Conservation (phyloP, 2,888 invertebrate genomes). For the Terebella lapidaria region DNA sequence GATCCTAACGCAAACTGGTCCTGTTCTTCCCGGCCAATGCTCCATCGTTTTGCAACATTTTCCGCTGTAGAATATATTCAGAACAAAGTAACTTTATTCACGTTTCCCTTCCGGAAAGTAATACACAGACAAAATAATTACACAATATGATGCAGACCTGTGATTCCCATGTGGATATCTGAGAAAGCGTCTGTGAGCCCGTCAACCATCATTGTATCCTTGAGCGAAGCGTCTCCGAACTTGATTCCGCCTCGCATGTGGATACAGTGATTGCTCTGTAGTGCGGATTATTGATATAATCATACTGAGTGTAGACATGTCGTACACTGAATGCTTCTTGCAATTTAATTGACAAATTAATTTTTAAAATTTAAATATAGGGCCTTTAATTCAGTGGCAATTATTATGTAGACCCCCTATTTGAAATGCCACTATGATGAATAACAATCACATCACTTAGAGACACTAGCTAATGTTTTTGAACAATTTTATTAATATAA, state of each 20-base stretch:
- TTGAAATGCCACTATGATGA: too few relatives aligned
- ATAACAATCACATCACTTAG: too few relatives aligned
- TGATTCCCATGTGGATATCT: constrained; percentile 74
- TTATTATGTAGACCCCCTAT: too few relatives aligned
- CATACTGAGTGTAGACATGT: too few relatives aligned
- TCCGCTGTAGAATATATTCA: constrained; percentile 60
- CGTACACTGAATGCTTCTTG: too few relatives aligned
- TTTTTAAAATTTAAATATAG: too few relatives aligned
- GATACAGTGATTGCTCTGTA: constrained; percentile 64
- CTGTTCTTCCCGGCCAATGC: constrained; percentile 66
- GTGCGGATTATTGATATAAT: too few relatives aligned
- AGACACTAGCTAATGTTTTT: too few relatives aligned
- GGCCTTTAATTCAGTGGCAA: too few relatives aligned
- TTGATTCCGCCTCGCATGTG: constrained; percentile 64
- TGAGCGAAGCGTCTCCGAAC: constrained; percentile 63
- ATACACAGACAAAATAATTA: background rate
- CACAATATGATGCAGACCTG: constrained; percentile 61
- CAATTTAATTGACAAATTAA: too few relatives aligned
- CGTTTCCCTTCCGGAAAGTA: background rate
- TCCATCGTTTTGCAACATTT: constrained; percentile 67
- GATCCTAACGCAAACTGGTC: constrained; percentile 67
- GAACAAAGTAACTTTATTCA: background rate
- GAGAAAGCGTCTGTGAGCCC: constrained; percentile 69
- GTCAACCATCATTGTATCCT: constrained; percentile 63
- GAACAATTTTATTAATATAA: too few relatives aligned